Evolutionary conservation across 2,888 invertebrate genomes (phyloP).

Genomic region (Scotopteryx bipunctaria): DNA sequence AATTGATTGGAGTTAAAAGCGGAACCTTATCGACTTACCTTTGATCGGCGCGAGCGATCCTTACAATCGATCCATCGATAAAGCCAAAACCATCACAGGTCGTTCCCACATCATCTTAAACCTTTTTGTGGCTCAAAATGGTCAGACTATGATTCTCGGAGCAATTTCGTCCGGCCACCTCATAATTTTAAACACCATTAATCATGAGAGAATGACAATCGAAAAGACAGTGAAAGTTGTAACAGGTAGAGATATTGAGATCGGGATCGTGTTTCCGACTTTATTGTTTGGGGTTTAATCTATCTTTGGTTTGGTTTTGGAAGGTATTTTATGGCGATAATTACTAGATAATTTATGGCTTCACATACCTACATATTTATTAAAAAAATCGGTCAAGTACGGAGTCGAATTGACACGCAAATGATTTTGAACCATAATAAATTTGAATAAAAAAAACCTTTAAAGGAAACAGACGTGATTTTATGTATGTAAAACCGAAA

Average conservation of each 20-base stretch:
- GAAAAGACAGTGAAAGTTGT: conserved; percentile 54
- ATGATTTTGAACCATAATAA: too few relatives aligned
- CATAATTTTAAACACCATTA: conserved; percentile 74
- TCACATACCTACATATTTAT: too few relatives aligned
- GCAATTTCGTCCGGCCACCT: conserved; percentile 70
- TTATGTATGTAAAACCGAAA: too few relatives aligned
- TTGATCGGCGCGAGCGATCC: conserved; percentile 54
- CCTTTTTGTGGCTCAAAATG: conserved; percentile 58
- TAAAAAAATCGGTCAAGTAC: too few relatives aligned
- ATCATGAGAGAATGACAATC: conserved; percentile 74
- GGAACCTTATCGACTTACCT: conserved; percentile 55
- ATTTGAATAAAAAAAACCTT: too few relatives aligned
- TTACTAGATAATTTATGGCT: too few relatives aligned
- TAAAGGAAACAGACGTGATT: too few relatives aligned
- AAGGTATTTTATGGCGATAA: too few relatives aligned
- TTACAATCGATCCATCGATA: conserved; percentile 34
- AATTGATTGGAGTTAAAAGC: conserved; percentile 43
- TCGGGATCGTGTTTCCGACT: conserved; percentile 21
- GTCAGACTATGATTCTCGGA: conserved; percentile 55
- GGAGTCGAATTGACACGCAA: too few relatives aligned
- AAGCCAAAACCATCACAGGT: conserved; percentile 59
- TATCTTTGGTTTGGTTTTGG: too few relatives aligned
- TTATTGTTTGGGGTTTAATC: conserved; percentile 10
- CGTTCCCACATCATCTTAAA: conserved; percentile 68
- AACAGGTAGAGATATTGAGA: conserved; percentile 33